Base-by-base conservation (phyloP, 2,888 invertebrate species). In the Plagodis pulveraria region DNA sequence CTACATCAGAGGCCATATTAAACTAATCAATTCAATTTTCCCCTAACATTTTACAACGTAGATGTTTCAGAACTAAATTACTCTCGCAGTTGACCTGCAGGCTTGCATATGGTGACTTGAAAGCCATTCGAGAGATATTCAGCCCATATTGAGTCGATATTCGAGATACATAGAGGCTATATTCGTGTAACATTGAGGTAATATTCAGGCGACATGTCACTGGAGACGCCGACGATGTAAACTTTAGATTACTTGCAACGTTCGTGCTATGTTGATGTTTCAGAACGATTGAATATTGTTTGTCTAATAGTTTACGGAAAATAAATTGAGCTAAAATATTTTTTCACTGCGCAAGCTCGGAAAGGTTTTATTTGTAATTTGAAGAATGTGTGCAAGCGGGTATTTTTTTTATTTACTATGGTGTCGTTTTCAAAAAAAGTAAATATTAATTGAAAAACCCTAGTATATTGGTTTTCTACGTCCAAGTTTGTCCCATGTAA, bases 241-340 rank as follows among this genome's bases (percentile, higher is more conserved):
- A 57, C 42, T 57, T 57, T 51, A 50, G 43, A 51, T 48, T 47
- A 51, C 53, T 34, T 43, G 46, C 22, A 38, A 40, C 34, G 46
- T 54, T 49, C 55, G 10, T 47, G 47, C 32, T 34, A 6, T 32
- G 10, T 41, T 35, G 42, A 35, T 33, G 11, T 36, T 52, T 36
- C 12, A 35, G 22, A 6, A 44, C 6, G 8, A 11, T 34, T 41
- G 49, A 32, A 41, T 5, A 5, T 48, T 49, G 32, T 38, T 32
- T 40, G 12, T 0, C 2, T 22, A 22, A 22, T 22, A 22, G 22
- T 22, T 22, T 22, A 22, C 22, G 22, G 22, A 22, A 22, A 22
- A 22, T 22, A 4, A 22, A 22, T 22, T 22, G 1, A 22, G 22
- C 4, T 22, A 2, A 4, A 22, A 22, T 22, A 2, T 22, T 22